Evolutionary conservation across 2,888 invertebrate species (phyloP).

Genomic region (Cataglyphis livida): DNA sequence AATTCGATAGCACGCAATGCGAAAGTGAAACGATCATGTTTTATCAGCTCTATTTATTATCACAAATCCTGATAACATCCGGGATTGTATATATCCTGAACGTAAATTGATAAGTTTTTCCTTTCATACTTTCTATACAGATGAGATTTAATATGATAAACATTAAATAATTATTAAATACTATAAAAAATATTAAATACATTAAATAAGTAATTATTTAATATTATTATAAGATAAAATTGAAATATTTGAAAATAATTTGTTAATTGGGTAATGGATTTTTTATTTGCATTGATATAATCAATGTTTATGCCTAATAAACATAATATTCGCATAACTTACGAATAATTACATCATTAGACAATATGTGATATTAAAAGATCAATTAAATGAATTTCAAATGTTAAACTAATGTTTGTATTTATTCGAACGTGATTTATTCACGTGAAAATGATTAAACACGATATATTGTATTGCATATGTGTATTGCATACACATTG

Average conservation of each 20-base stretch:
- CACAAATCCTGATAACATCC: not conserved
- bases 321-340: no score
- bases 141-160: not conserved
- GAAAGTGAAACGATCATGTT: not conserved
- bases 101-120: not conserved
- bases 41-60: conserved; percentile 11
- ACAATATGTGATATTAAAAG: not conserved
- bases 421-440: not conserved
- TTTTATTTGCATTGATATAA: not conserved
- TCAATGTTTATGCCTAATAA: not conserved
- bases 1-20: not conserved
- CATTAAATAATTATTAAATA: not conserved
- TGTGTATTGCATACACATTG: conserved; percentile 12
- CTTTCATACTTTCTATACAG: not conserved
- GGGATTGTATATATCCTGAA: not conserved
- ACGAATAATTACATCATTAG: not conserved
- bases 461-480: not conserved
- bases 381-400: not conserved
- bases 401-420: not conserved
- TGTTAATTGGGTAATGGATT: conserved; percentile 1
- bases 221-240: not conserved
- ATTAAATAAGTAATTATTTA: not conserved
- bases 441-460: conserved; percentile 3
- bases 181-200: not conserved
- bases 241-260: not conserved